Evolutionary conservation across 2,888 invertebrate species (phyloP), one percentile per base, ranked within the genome.

Genomic region (Netelia inedita): DNA sequence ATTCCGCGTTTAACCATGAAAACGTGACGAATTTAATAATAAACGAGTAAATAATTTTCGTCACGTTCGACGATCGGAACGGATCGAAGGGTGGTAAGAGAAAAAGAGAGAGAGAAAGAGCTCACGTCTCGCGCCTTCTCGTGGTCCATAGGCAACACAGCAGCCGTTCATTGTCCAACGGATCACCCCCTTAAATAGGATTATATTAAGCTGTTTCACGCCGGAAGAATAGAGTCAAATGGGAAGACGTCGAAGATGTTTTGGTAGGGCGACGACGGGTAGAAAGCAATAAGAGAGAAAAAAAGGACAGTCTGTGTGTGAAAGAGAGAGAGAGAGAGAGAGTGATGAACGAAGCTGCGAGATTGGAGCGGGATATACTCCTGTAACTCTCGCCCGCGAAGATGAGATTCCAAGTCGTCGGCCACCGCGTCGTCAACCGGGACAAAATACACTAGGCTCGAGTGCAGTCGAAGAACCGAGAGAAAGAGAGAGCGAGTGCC

Each of bases 11-110:
- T 75, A 75, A 79, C 53, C 57, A n/a, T 59, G 21, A 14, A 53
- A 35, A 46, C n/a, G 71, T 46, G 74, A 71, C 59, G 65, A 86
- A 90, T 90, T 90, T 91, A 88, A 53, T 91, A 92, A 91, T 92
- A 92, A 93, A 93, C 90, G 92, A 92, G 93, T 91, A 93, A 93
- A 93, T 93, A 93, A 93, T 93, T 92, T 93, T 89, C 90, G 92
- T 93, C 93, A 93, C 93, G 93, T 93, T 92, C 89, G 89, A 87
- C 80, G 82, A 84, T 28, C 79, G 74, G 85, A 91, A 46, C 14
- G 14, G 14, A 10, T 14, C 89, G 90, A 91, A 90, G 85, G 88
- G 68, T 53, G 53, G 65, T 14, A 14, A 53, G 16, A 53, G 16
- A 53, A 16, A 6, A 3, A 14, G 3, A 8, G n/a, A 53, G 53